Percentiles rank a stretch among this genome's conserved stretches.
Evolutionary conservation across 2,888 invertebrate species (phyloP).

Genomic region (Cotesia congregata): DNA sequence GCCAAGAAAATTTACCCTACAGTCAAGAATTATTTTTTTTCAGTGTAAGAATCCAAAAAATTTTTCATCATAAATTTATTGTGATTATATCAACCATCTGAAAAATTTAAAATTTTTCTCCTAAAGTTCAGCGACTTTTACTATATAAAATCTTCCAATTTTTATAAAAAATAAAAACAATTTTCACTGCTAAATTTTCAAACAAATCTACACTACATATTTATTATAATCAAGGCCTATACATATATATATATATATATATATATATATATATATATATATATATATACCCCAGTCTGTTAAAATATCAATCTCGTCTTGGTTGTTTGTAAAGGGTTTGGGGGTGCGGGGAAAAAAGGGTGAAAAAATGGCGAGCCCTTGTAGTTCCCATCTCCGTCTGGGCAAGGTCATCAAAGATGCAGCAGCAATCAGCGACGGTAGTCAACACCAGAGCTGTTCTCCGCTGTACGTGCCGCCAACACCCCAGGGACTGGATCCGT

Average conservation of each 20-base stretch:
- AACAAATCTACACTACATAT: not conserved
- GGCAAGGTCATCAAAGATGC: constrained; percentile 70
- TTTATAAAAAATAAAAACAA: too few species aligned
- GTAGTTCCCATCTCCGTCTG: constrained; percentile 58
- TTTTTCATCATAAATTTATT: too few species aligned
- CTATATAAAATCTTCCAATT: too few species aligned
- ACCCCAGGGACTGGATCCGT: constrained; percentile 38
- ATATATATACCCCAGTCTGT: constrained; percentile 55
- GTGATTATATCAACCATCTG: too few species aligned
- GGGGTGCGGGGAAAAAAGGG: constrained; percentile 53
- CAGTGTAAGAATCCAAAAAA: too few species aligned
- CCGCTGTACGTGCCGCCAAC: constrained; percentile 33
- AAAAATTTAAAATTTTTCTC: too few species aligned
- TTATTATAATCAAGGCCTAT: not conserved
- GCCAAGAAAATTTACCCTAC: too few species aligned
- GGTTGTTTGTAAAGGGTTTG: constrained; percentile 65
- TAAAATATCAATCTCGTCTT: constrained; percentile 69
- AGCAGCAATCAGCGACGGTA: constrained; percentile 69
- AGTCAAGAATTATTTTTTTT: too few species aligned
- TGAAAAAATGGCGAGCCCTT: constrained; percentile 28
- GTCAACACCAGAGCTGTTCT: constrained; percentile 58
- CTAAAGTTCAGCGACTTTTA: too few species aligned
- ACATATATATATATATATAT: not conserved
- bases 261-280: not conserved
- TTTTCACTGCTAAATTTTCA: too few species aligned